These are phyloP conservation scores for Actias luna DNA, from an alignment of 2,888 invertebrate genomes.

Conservation along the genomic window DNA sequence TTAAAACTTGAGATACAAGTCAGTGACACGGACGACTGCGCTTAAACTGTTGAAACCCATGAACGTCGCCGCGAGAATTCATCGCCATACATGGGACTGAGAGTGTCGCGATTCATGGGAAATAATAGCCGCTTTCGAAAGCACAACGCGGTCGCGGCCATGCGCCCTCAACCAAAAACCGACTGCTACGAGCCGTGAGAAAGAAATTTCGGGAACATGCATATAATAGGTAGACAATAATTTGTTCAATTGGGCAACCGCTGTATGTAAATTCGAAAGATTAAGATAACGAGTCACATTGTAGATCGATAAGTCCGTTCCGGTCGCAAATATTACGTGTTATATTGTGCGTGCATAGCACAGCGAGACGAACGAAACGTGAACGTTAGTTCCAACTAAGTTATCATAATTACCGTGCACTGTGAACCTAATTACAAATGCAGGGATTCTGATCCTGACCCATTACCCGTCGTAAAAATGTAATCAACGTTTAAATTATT, in stretches of 20 bases:
- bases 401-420: background rate
- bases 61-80: slow-evolving; percentile 24
- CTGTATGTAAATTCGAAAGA: slow-evolving; percentile 24
- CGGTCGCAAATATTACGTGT: slow-evolving; percentile 18
- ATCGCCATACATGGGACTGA: slow-evolving; percentile 36
- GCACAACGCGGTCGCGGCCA: slow-evolving; percentile 16
- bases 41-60: slow-evolving; percentile 20
- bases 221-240: background rate
- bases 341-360: background rate
- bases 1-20: slow-evolving; percentile 9
- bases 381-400: background rate
- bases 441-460: background rate
- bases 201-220: slow-evolving; percentile 13
- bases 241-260: background rate
- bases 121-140: slow-evolving; percentile 44
- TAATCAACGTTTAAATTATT: too few relatives aligned
- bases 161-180: background rate
- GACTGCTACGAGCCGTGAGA: slow-evolving; percentile 8
- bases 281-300: slow-evolving; percentile 28
- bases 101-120: slow-evolving; percentile 30
- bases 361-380: background rate
- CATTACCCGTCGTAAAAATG: too few relatives aligned
- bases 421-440: background rate
- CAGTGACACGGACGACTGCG: slow-evolving; percentile 13
- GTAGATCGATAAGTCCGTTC: slow-evolving; percentile 25